Evolutionary conservation across 2,888 invertebrate species (phyloP), one percentile per base, ranked within the genome.

Genomic region (Hemicrepidius hirtus): DNA sequence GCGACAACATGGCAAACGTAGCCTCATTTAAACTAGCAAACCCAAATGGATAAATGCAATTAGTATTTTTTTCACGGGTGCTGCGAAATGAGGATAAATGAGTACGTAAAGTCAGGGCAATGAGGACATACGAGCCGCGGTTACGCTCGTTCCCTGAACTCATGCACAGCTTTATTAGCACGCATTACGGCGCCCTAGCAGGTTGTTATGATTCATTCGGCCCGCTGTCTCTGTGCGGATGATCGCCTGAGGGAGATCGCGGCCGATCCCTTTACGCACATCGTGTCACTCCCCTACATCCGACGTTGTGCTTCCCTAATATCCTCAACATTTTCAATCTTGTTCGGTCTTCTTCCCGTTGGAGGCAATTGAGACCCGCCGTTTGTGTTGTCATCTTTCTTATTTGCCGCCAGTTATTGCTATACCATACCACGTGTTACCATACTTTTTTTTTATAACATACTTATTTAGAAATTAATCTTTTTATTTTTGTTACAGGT

Each of bases 41-140:
- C 82, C 81, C 79, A 83, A 83, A 83, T 83, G 82, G 82, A 82
- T 82, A 82, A 83, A 82, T 80, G 82, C 82, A 84, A 83, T 84
- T 84, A 83, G 82, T 79, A 81, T 83, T 83, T 82, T 79, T 83
- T 82, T 80, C 79, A 79, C 79, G 80, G 78, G 79, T 76, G 78
- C 76, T 70, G 62, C 70, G 69, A 78, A 84, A 83, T 83, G 81
- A 84, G 82, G 78, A 84, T 83, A 79, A 82, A 83, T 83, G 83
- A 79, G 81, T 79, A 80, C 80, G 82, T 82, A 80, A 82, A 82
- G 82, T 82, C 82, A 82, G 75, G 79, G 79, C 79, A 82, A 83
- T 82, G 82, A 82, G 83, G 80, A 83, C 83, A 80, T 82, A 83
- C 80, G 83, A 82, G 81, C 80, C 73, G 65, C 74, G 76, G 78